Evolutionary conservation across 2,113 vertebrate genomes (phyloP), one percentile per base, ranked within the genome.

Genomic region (Tretioscincus oriximinensis): DNA sequence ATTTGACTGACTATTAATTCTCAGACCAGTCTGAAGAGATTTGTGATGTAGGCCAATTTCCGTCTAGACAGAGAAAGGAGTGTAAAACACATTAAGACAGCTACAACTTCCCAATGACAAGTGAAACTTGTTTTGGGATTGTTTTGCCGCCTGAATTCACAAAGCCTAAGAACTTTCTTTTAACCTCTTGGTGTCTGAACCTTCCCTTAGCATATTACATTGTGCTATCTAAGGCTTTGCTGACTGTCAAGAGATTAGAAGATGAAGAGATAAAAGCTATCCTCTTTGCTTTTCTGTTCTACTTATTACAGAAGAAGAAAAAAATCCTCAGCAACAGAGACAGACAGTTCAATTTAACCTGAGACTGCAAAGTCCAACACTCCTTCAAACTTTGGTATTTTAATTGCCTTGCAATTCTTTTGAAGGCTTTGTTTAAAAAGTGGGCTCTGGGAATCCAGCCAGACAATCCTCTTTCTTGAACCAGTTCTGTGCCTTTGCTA

Each of bases 11-110:
- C 88, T 93, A 91, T 92, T 92, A 93, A 93, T 88, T 94, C 89
- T 93, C 88, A 93, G 91, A 94, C 85, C 86, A 91, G 90, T 93
- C 93, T 93, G 90, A 81, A 90, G 89, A 92, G 91, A 92, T 91
- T 90, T 92, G 91, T 89, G 93, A 92, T 84, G 87, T 84, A 93
- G 91, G 91, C 91, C 80, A 87, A 91, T 92, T 95, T 93, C 91
- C 91, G 95, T 96, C 95, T 95, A 96, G 95, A 96, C 95, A 93
- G 93, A 91, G 90, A 78, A 80, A 90, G 91, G 92, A 93, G 93
- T 93, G 93, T 79, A 92, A 93, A 95, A 95, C 74, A 88, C 94
- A 93, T 94, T 88, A 95, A 41, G 78, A 88, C 82, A 82, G 91
- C 92, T 31, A 83, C 76, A 93, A 83, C 73, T 26, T 78, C 84